These are phyloP conservation scores for Muscina levida DNA, from an alignment of 2,888 invertebrate species.

Conservation along the genomic window DNA sequence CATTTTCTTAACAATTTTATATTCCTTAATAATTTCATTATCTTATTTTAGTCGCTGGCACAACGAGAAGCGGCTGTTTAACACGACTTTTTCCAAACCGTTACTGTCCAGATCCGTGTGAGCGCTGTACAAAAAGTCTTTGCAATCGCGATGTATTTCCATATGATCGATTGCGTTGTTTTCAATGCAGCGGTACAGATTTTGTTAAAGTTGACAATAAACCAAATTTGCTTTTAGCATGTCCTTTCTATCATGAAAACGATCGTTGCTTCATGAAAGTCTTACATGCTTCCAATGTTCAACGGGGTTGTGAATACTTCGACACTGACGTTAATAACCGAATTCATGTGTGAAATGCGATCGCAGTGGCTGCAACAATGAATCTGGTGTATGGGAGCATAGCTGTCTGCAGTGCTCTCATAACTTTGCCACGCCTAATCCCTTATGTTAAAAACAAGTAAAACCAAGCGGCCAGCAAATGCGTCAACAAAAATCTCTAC, in stretches of 20 bases:
- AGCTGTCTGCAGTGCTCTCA: conserved; percentile 71
- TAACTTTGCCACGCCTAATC: conserved; percentile 65
- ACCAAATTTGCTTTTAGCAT: conserved; percentile 69
- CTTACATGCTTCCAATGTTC: conserved; percentile 70
- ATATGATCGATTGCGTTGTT: conserved; percentile 71
- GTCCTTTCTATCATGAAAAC: conserved; percentile 71
- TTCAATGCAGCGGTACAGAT: conserved; percentile 72
- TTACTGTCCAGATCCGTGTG: conserved; percentile 73
- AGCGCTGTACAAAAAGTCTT: conserved; percentile 71
- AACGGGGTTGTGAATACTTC: conserved; percentile 73
- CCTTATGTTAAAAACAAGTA: conserved; percentile 72
- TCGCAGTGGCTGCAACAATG: conserved; percentile 73
- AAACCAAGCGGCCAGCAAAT: conserved; percentile 6
- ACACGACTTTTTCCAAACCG: conserved; percentile 71
- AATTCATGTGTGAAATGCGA: conserved; percentile 75
- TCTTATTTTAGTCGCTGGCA: conserved; percentile 69
- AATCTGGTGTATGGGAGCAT: conserved; percentile 69
- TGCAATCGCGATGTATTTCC: conserved; percentile 75
- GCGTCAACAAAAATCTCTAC: conserved; percentile 71
- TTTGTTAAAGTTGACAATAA: conserved; percentile 71
- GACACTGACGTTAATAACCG: conserved; percentile 66
- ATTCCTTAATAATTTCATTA: neutral
- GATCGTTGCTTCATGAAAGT: conserved; percentile 76
- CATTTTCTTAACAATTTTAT: neutral
- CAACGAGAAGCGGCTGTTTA: conserved; percentile 74